Evolutionary conservation across 2,888 invertebrate genomes (phyloP).

Genomic region (Brachypterus glaber): DNA sequence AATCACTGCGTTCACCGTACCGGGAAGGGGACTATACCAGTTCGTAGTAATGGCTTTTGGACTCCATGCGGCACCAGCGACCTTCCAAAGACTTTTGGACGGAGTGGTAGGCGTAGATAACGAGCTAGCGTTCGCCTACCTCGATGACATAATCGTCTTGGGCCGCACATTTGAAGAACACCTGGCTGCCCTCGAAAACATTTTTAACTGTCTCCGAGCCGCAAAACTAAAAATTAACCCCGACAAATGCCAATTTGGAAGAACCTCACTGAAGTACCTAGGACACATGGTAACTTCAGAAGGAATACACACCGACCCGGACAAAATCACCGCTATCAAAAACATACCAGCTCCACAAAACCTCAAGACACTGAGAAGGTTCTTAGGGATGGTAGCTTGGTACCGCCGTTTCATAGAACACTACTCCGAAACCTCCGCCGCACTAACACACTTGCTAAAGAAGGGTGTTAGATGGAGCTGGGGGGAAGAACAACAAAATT

Average conservation of each 20-base stretch:
- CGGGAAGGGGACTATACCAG: slow-evolving; percentile 7
- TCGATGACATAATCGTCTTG: slow-evolving; percentile 22
- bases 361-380: too few species aligned
- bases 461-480: neutral
- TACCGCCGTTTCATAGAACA: neutral
- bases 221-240: slow-evolving; percentile 14
- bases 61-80: slow-evolving; percentile 4
- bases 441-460: neutral
- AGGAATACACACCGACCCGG: neutral
- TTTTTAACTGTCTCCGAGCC: slow-evolving; percentile 12
- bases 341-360: neutral
- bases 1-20: slow-evolving; percentile 17
- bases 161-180: slow-evolving; percentile 14
- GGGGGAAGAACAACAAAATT: neutral
- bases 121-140: slow-evolving; percentile 13
- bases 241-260: slow-evolving; percentile 13
- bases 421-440: neutral
- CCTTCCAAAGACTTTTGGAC: slow-evolving; percentile 5
- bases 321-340: neutral
- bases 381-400: neutral
- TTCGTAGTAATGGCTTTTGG: slow-evolving; percentile 7
- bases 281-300: slow-evolving; percentile 1
- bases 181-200: slow-evolving; percentile 7
- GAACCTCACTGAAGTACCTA: slow-evolving; percentile 14
- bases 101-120: slow-evolving; percentile 1